Percentiles rank a stretch among this genome's conserved stretches.
Conservation (phyloP, 2,888 invertebrate species). For the Harpagoxenus sublaevis region DNA sequence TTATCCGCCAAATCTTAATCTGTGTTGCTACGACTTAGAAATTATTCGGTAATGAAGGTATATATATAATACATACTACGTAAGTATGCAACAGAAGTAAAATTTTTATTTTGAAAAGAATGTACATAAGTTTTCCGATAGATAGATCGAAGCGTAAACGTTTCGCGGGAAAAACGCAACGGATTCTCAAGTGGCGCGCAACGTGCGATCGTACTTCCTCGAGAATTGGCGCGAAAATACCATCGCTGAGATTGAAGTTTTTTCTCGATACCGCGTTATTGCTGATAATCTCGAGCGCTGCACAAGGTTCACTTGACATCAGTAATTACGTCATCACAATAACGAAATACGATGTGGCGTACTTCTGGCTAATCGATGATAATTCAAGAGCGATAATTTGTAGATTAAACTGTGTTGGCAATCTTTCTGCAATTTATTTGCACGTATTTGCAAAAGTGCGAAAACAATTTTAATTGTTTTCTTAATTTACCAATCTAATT, state of each 20-base stretch:
- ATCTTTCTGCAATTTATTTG: background rate
- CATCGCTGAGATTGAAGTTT: background rate
- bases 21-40: background rate
- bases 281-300: conserved; percentile 10
- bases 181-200: conserved; percentile 34
- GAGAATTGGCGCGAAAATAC: background rate
- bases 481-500: background rate
- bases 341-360: background rate
- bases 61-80: background rate
- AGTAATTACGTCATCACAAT: background rate
- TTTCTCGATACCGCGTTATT: background rate
- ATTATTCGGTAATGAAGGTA: background rate
- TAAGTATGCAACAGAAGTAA: background rate
- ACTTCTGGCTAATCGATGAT: conserved; percentile 19
- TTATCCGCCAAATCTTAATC: background rate
- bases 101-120: background rate
- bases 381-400: background rate
- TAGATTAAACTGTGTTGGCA: conserved; percentile 4
- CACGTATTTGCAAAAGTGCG: background rate
- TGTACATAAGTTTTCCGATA: background rate
- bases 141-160: background rate
- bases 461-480: background rate
- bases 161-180: background rate
- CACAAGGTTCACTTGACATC: background rate
- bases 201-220: conserved; percentile 19